Percentiles rank a stretch among this genome's conserved stretches.
phyloP scores from a whole-genome alignment of 2,797 vertebrate genomes.

The Alouatta caraya region DNA sequence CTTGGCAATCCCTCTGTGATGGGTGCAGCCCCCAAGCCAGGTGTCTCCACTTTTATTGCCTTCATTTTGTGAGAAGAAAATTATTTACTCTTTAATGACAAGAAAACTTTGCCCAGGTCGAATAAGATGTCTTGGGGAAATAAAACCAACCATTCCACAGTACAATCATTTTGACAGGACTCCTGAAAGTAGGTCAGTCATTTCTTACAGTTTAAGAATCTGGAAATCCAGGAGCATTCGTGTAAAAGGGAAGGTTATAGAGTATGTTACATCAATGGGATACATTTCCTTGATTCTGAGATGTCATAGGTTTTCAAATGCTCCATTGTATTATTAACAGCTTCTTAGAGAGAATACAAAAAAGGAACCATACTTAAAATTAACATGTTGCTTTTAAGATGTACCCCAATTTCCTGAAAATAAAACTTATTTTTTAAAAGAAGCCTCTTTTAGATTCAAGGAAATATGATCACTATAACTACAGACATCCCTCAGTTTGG shows the following conservation, averaged over 20 bases:
- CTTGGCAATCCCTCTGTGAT: background rate
- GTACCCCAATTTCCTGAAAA: background rate
- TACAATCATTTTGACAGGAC: constrained; percentile 35
- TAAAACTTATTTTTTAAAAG: background rate
- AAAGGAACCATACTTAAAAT: background rate
- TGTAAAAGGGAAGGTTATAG: background rate
- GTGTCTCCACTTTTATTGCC: background rate
- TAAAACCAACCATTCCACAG: constrained; percentile 40
- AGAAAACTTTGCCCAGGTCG: constrained; percentile 13
- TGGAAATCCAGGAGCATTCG: background rate
- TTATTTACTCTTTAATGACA: background rate
- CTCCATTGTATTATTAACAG: background rate
- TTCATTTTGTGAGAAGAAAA: background rate
- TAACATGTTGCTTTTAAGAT: background rate
- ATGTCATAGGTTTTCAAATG: background rate
- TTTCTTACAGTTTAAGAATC: constrained; percentile 4
- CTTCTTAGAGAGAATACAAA: background rate
- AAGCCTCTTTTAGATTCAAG: background rate
- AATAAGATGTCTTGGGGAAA: constrained; percentile 15
- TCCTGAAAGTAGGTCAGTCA: constrained; percentile 26
- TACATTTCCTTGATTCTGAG: background rate
- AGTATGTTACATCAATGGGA: background rate
- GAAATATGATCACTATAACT: background rate
- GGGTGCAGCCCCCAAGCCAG: background rate
- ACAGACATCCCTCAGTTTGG: background rate